Evolutionary conservation across 2,113 vertebrate species (phyloP), one percentile per base, ranked within the genome.

Genomic region (Pterophyllum scalare): DNA sequence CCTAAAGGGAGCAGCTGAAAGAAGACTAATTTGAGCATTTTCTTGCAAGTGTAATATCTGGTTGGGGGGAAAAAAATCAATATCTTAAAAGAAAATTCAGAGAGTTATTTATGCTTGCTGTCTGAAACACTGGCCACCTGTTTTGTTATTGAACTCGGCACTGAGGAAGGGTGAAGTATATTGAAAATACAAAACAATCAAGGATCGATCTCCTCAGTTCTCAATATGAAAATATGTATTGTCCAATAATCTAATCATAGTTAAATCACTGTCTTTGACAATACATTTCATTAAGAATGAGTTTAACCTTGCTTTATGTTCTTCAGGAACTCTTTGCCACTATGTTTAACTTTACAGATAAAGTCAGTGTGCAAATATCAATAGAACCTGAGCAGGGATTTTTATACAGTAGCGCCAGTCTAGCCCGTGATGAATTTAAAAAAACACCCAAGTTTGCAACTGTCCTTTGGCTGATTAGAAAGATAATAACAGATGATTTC

Each of bases 351-450:
- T 20, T 19, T 40, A 22, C 38, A 15, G 22, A 75, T 56, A 70
- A 13, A 52, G 40, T 70, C 43, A 72, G 9, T 28, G 19, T 49
- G 31, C 43, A 72, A 2, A 46, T 46, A 46, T 77, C 9, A 12
- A 26, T 43, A 15, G 40, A n/a, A 59, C 24, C 75, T 43, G 33
- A 49, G 22, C 46, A 35, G 14, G 28, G 43, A 65, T 33, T 78
- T 28, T 61, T 79, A 59, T 35, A 75, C 80, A 67, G 22, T 67
- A 46, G 22, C 14, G 70, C 15, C 35, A 56, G 67, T 38, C 7
- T 20, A 38, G 56, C 19, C 20, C 58, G 58, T 76, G 65, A 78
- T 84, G 20, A 80, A 90, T 85, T 59, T 72, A 59, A 75, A 31
- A 81, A 72, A 57, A 46, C 49, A 31, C 26, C 7, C 22, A 33